A percentile compares a stretch with the other conserved stretches of the same genome.
phyloP scores from a whole-genome alignment of 2,888 invertebrate species.

The Nephrotoma appendiculata region DNA sequence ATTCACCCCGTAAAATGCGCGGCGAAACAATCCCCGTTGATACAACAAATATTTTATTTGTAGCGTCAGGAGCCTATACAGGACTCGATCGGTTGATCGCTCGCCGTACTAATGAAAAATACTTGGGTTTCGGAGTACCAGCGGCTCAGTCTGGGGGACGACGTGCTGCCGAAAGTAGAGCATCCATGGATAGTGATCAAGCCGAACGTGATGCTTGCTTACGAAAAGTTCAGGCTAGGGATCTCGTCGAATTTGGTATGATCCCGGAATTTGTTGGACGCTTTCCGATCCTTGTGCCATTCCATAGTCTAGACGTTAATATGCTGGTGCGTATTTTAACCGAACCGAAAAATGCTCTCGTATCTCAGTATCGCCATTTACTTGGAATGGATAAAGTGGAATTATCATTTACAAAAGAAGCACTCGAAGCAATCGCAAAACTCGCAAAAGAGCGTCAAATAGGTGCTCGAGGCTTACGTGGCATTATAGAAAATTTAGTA shows the following conservation, averaged over 20 bases:
- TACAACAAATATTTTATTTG: slow-evolving; percentile 97
- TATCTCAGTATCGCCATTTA: slow-evolving; percentile 90
- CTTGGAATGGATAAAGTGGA: slow-evolving; percentile 94
- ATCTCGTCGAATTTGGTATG: slow-evolving; percentile 97
- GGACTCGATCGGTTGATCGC: slow-evolving; percentile 86
- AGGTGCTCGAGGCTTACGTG: slow-evolving; percentile 88
- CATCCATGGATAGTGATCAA: slow-evolving; percentile 67
- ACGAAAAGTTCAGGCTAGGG: slow-evolving; percentile 80
- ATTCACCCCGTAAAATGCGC: slow-evolving; percentile 78
- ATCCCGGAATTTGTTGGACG: slow-evolving; percentile 92
- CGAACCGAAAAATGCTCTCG: slow-evolving; percentile 92
- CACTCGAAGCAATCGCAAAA: slow-evolving; percentile 76
- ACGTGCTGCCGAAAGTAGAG: slow-evolving; percentile 60
- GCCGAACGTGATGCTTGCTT: slow-evolving; percentile 69
- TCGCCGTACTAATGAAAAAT: slow-evolving; percentile 74
- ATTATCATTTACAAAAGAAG: slow-evolving; percentile 75
- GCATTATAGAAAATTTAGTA: slow-evolving; percentile 87
- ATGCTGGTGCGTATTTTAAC: slow-evolving; percentile 92
- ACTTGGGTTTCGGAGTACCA: slow-evolving; percentile 86
- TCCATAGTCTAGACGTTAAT: slow-evolving; percentile 84
- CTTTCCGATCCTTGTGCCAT: slow-evolving; percentile 94
- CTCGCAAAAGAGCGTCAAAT: slow-evolving; percentile 93
- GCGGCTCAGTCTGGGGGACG: slow-evolving; percentile 59
- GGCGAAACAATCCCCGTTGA: slow-evolving; percentile 96
- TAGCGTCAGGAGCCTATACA: slow-evolving; percentile 97